Conservation (phyloP, 2,113 vertebrate genomes). For the Sinocyclocheilus anshuiensis region DNA sequence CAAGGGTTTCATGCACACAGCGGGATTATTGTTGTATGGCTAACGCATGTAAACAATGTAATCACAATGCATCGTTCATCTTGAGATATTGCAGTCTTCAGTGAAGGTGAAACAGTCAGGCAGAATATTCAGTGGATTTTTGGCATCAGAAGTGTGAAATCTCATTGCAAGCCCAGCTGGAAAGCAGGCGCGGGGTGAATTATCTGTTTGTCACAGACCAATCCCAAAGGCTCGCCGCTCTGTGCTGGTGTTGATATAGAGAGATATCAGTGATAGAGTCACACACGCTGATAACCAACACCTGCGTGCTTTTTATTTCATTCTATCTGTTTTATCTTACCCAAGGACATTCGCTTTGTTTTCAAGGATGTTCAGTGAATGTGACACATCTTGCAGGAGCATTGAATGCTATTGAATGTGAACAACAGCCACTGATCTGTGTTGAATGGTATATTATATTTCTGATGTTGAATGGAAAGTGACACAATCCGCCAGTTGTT, state of each 20-base stretch:
- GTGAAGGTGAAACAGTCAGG: neutral
- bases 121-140: no score
- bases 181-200: neutral
- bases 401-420: neutral
- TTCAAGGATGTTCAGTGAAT: neutral
- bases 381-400: neutral
- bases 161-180: conserved; percentile 12
- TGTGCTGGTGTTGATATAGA: neutral
- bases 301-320: neutral
- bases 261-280: neutral
- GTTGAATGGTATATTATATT: no score
- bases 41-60: neutral
- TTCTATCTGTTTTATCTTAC: neutral
- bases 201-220: conserved; percentile 26
- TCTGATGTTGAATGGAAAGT: neutral
- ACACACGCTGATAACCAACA: neutral
- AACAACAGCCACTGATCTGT: neutral
- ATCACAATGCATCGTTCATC: conserved; percentile 18
- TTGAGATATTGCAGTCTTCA: neutral
- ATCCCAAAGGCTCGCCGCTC: neutral
- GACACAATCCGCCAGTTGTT: neutral
- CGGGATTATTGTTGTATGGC: neutral
- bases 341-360: neutral
- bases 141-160: conserved; percentile 24
- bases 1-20: neutral